A percentile compares a stretch with the other conserved stretches of the same genome.
Evolutionary conservation across 2,113 vertebrate species (phyloP).

Genomic region (Phocoena sinus): DNA sequence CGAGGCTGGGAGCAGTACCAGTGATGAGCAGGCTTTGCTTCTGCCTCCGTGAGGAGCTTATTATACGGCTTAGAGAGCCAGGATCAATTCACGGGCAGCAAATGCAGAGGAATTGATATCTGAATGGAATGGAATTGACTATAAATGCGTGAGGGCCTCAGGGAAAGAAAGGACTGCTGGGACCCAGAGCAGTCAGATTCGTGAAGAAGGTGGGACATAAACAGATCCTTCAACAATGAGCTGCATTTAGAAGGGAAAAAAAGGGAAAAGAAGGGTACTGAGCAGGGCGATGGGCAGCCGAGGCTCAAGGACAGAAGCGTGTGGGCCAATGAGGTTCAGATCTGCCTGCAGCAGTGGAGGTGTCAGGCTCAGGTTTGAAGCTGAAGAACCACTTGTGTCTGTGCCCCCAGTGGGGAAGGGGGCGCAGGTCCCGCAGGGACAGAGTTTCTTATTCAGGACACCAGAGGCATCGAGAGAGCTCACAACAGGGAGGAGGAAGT

Average conservation of each 20-base stretch:
- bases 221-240: neutral
- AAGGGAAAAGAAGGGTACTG: neutral
- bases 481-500: neutral
- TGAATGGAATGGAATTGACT: rapidly evolving
- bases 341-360: too few relatives aligned
- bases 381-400: too few relatives aligned
- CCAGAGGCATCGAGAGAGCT: neutral
- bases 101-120: neutral
- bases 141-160: neutral
- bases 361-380: neutral
- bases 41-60: neutral
- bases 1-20: neutral
- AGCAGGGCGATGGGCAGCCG: neutral
- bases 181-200: neutral
- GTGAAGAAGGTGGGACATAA: neutral
- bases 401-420: neutral
- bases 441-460: neutral
- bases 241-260: neutral
- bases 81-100: neutral
- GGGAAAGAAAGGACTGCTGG: neutral
- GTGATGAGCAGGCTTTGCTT: rapidly evolving
- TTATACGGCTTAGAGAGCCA: neutral
- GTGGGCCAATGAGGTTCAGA: rapidly evolving
- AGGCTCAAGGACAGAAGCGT: neutral
- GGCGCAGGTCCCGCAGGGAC: rapidly evolving